These are phyloP conservation scores for Ischnura elegans DNA, from an alignment of 2,888 invertebrate genomes.

Conservation along the genomic window DNA sequence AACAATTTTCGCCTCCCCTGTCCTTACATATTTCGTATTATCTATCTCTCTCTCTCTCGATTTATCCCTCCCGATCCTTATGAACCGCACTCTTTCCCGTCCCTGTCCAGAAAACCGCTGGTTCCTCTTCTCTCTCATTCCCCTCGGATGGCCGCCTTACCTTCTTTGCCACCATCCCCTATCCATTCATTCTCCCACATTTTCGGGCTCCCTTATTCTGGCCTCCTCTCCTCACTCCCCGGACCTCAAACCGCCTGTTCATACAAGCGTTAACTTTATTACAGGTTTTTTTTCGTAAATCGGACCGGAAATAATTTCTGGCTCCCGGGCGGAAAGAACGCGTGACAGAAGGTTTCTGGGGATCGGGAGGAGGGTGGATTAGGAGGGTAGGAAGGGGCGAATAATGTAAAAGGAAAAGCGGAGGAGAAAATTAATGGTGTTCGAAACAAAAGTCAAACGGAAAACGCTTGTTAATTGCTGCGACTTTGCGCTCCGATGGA, in stretches of 20 bases:
- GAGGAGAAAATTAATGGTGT: constrained; percentile 46
- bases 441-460: constrained; percentile 61
- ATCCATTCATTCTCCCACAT: background rate
- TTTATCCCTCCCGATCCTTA: background rate
- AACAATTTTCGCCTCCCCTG: background rate
- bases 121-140: background rate
- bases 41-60: background rate
- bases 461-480: constrained; percentile 45
- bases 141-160: background rate
- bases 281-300: constrained; percentile 59
- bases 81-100: background rate
- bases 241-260: background rate
- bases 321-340: constrained; percentile 49
- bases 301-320: constrained; percentile 61
- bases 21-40: background rate
- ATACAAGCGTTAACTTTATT: constrained; percentile 51
- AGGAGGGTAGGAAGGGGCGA: background rate
- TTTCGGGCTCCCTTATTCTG: background rate
- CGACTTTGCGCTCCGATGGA: background rate
- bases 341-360: constrained; percentile 19
- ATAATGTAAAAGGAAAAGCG: background rate
- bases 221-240: background rate
- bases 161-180: background rate
- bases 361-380: background rate
- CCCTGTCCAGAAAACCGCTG: background rate